These are phyloP conservation scores for Oryzias celebensis DNA, from an alignment of 2,113 vertebrate genomes.

Conservation along the genomic window DNA sequence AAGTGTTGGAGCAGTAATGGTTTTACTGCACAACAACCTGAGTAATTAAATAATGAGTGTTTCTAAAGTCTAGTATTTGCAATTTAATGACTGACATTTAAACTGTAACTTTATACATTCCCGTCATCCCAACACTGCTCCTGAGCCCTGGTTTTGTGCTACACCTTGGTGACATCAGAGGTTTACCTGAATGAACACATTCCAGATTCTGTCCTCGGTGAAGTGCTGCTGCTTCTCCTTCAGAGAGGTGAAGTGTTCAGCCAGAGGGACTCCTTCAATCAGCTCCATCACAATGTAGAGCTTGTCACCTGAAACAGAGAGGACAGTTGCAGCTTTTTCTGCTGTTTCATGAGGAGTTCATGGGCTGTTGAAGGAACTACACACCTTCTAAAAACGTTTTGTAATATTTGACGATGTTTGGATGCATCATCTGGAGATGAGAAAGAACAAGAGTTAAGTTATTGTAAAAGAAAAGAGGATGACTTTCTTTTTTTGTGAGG, in stretches of 20 bases:
- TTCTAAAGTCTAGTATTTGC: no score
- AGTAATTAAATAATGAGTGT: no score
- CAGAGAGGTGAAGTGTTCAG: slow-evolving; percentile 85
- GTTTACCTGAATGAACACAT: slow-evolving; percentile 88
- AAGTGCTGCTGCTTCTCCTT: slow-evolving; percentile 86
- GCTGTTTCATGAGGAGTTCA: background rate
- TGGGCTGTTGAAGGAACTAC: slow-evolving; percentile 11
- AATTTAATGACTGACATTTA: no score
- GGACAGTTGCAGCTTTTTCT: fast-evolving
- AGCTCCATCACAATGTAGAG: slow-evolving; percentile 92
- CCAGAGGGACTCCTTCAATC: slow-evolving; percentile 84
- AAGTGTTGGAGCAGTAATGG: no score
- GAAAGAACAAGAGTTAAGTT: slow-evolving; percentile 9
- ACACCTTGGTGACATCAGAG: no score
- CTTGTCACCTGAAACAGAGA: slow-evolving; percentile 76
- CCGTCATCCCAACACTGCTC: no score
- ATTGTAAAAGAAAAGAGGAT: background rate
- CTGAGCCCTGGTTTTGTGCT: no score
- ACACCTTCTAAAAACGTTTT: slow-evolving; percentile 92
- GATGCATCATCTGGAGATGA: slow-evolving; percentile 83
- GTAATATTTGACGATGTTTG: slow-evolving; percentile 88
- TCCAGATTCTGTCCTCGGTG: slow-evolving; percentile 87
- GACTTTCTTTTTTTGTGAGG: background rate
- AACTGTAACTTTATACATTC: no score
- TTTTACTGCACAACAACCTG: no score